Base-by-base conservation (phyloP, 2,797 vertebrate species). In the Acomys russatus region DNA sequence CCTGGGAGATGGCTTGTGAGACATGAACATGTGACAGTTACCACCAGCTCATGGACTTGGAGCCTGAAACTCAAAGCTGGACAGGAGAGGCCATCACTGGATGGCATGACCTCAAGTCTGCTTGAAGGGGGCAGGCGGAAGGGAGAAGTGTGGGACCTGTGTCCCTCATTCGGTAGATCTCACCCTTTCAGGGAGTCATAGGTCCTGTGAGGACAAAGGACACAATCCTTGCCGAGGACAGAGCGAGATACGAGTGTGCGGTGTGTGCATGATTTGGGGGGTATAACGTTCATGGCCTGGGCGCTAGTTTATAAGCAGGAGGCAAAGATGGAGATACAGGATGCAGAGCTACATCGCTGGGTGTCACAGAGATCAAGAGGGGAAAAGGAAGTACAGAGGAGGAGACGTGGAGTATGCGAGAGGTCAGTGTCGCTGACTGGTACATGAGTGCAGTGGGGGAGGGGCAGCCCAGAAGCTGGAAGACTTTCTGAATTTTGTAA, bases 361-460 rank as follows among this genome's bases (percentile, higher is more conserved):
- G 44, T 84, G 68, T 63, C 64, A 51, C 1, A 14, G 76, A 11
- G 30, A 30, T 79, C 20, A 10, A n/a, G 12, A 44, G 10, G 25
- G 49, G 64, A 44, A 66, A 73, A 91, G 35, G 35, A 1, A 30
- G 11, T 18, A 11, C 6, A 71, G 18, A 9, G 10, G 30, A 59
- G 20, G 63, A 11, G 35, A 25, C 20, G 1, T 3, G 18, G n/a
- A 30, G 7, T 35, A 14, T 3, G 0, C 63, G 4, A 6, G 73
- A 70, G 73, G 35, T 12, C 28, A 86, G 63, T 28, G 49, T 1
- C 8, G 25, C 84, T 51, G 22, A 6, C 2, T 0, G 3, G 51
- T 56, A 35, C 15, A 22, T 77, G 63, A 86, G 68, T 17, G 9
- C 2, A 17, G 33, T 7, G 5, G 2, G 38, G 14, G 59, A 33